Percentiles rank a stretch among this genome's conserved stretches.
phyloP scores from a whole-genome alignment of 1,140 invertebrate genomes.

The Drosophila repletoides region DNA sequence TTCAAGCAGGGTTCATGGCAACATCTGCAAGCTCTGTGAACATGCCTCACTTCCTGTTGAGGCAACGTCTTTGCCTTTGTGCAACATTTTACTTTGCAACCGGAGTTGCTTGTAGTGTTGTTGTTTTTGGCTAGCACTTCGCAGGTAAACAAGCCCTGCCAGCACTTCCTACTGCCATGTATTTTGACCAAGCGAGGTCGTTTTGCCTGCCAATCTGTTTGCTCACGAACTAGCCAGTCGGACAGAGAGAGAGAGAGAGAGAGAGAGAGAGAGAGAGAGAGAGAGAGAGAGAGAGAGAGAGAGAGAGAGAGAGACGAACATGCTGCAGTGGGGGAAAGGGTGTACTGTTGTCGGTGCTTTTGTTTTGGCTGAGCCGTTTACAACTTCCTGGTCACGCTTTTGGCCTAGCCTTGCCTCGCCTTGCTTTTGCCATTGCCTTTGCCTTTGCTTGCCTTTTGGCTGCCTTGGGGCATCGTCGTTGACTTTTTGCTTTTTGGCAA shows the following conservation, averaged over 20 bases:
- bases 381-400: slow-evolving; percentile 75
- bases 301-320: not conserved
- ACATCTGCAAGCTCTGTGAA: not conserved
- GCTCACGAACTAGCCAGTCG: slow-evolving; percentile 49
- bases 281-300: not conserved
- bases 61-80: slow-evolving; percentile 25
- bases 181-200: slow-evolving; percentile 56
- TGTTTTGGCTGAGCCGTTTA: slow-evolving; percentile 61
- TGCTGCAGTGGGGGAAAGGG: not conserved
- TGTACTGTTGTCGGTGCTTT: slow-evolving; percentile 23
- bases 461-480: slow-evolving; percentile 21
- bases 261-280: not conserved
- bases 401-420: slow-evolving; percentile 35
- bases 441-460: slow-evolving; percentile 36
- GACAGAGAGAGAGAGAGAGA: not conserved
- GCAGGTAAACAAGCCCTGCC: slow-evolving; percentile 43
- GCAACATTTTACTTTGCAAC: slow-evolving; percentile 35
- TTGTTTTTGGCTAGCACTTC: slow-evolving; percentile 34
- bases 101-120: slow-evolving; percentile 1
- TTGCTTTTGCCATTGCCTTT: slow-evolving; percentile 13
- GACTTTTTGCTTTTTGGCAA: slow-evolving; percentile 17
- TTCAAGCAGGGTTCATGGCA: slow-evolving; percentile 18
- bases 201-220: slow-evolving; percentile 73
- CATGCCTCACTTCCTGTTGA: slow-evolving; percentile 7
- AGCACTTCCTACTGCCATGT: slow-evolving; percentile 54